phyloP scores from a whole-genome alignment of 2,797 vertebrate species.

The Hipposideros larvatus region DNA sequence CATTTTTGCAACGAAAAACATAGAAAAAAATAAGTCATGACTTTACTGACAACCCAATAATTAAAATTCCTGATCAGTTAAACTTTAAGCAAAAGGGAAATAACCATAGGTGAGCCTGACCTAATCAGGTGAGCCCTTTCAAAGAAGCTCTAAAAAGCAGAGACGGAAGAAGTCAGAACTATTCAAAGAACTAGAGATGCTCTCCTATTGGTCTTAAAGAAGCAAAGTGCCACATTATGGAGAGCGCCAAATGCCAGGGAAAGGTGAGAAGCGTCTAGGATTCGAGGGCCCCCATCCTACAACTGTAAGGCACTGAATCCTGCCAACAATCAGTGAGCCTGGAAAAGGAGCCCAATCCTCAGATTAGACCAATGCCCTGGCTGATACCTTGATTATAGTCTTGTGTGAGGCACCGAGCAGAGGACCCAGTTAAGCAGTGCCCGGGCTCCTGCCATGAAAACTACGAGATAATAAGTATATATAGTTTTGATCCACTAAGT shows the following conservation, averaged over 20 bases:
- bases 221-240: neutral
- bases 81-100: neutral
- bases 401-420: neutral
- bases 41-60: neutral
- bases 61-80: constrained; percentile 45
- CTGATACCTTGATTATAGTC: neutral
- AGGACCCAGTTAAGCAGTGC: neutral
- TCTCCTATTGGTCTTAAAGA: neutral
- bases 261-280: neutral
- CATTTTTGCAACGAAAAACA: too few relatives aligned
- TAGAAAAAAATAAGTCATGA: too few relatives aligned
- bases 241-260: neutral
- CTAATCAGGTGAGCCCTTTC: neutral
- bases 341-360: neutral
- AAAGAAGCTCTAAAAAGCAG: neutral
- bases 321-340: neutral
- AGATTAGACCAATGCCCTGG: neutral
- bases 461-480: neutral
- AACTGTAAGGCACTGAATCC: constrained; percentile 5
- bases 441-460: neutral
- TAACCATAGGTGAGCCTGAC: neutral
- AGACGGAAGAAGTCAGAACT: constrained; percentile 15
- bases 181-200: neutral
- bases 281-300: neutral
- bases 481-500: neutral